Conservation (phyloP, 2,888 invertebrate genomes). For the Leptinotarsa juncta region DNA sequence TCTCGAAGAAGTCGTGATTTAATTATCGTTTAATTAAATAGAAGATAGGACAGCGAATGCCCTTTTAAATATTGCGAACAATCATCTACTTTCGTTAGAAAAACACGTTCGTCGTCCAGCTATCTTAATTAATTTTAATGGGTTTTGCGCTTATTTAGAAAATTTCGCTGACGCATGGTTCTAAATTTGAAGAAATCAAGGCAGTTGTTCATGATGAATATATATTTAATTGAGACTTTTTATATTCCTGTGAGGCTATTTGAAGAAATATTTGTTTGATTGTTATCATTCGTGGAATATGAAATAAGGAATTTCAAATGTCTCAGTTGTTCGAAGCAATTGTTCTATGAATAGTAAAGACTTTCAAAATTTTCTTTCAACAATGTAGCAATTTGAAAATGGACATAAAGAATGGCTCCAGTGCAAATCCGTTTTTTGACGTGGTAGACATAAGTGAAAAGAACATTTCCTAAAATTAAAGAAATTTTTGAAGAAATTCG, state of each 20-base stretch:
- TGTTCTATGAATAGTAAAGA: too few relatives aligned
- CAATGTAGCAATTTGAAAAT: too few relatives aligned
- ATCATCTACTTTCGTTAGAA: not conserved
- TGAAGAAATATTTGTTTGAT: not conserved
- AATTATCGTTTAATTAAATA: not conserved
- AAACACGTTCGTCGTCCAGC: not conserved
- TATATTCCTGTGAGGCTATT: not conserved
- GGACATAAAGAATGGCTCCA: too few relatives aligned
- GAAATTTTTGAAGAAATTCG: too few relatives aligned
- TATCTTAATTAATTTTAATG: not conserved
- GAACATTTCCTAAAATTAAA: too few relatives aligned
- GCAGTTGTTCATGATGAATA: not conserved
- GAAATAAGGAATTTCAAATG: too few relatives aligned
- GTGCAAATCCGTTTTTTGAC: too few relatives aligned
- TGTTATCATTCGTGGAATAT: too few relatives aligned
- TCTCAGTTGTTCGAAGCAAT: too few relatives aligned
- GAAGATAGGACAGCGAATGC: not conserved
- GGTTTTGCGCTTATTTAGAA: not conserved
- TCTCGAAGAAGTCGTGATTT: not conserved
- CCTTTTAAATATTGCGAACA: not conserved
- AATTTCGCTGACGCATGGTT: constrained; percentile 3
- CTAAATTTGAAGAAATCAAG: constrained; percentile 2
- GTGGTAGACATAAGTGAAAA: too few relatives aligned
- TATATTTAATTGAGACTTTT: not conserved
- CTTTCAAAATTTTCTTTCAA: too few relatives aligned